Evolutionary conservation across 2,888 invertebrate species (phyloP), one percentile per base, ranked within the genome.

Genomic region (Alloplasta piceator): DNA sequence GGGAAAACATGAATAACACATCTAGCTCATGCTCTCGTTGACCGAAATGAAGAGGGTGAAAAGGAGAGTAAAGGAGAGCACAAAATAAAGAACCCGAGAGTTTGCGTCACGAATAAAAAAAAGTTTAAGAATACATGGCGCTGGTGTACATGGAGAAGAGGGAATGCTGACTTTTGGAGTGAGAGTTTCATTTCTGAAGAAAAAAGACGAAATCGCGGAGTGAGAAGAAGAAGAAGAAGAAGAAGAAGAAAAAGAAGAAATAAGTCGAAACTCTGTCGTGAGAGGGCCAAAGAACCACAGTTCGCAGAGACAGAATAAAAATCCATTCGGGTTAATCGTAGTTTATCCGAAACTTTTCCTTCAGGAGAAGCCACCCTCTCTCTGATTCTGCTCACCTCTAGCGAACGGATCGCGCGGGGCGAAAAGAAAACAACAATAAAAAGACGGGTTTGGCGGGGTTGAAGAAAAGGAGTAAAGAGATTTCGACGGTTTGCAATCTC

Each of bases 291-390:
- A 52, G 14, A 61, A 78, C 77, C 74, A 70, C 77, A 70, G 66
- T 55, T 78, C 52, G 55, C 50, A 41, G 26, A 56, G 61, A 56
- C 46, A 63, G 82, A 83, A 76, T 80, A 80, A 83, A 83, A 87
- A 85, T 85, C 82, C 83, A 84, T 85, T 87, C 80, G 82, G 77
- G 85, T 84, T 86, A 88, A 87, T 88, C 83, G 83, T 82, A 84
- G 85, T 85, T 85, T 82, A 75, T 52, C 74, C 71, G 70, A 80
- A 83, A 78, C 78, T 83, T 80, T 83, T 71, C 48, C 43, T 39
- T 16, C 16, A 12, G 12, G 46, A 9, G 9, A 43, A 39, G 38
- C 26, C 26, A 71, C 66, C 36, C 58, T 39, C 12, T n/a, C 26
- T 75, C 58, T 50, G 14, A 26, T 26, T 26, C 26, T 50, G 60